Conservation (phyloP, 2,888 invertebrate genomes). For the Synergus gifuensis region DNA sequence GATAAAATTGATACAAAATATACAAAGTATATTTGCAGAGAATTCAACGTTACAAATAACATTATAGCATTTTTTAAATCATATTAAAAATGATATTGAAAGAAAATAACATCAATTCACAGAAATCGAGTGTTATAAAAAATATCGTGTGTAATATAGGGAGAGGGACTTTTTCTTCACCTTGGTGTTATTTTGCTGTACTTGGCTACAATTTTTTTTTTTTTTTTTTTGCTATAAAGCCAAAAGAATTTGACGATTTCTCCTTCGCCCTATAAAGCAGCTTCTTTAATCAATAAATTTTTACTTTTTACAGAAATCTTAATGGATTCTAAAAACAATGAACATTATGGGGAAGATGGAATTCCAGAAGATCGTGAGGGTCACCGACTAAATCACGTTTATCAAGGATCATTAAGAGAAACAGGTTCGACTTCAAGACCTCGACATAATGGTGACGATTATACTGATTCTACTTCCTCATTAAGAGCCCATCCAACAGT, state of each 20-base stretch:
- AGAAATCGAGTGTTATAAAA: too few relatives aligned
- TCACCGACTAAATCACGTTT: constrained; percentile 78
- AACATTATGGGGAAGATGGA: constrained; percentile 57
- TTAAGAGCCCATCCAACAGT: constrained; percentile 6
- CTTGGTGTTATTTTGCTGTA: too few relatives aligned
- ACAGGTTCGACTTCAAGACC: constrained; percentile 78
- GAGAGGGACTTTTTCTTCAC: too few relatives aligned
- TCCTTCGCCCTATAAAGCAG: constrained; percentile 3
- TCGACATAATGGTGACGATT: constrained; percentile 39
- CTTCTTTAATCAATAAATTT: not conserved
- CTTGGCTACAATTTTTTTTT: too few relatives aligned
- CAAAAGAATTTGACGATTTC: too few relatives aligned
- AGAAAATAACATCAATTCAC: too few relatives aligned
- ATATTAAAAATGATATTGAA: too few relatives aligned
- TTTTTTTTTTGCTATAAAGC: too few relatives aligned
- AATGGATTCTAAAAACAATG: constrained; percentile 66
- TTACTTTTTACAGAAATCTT: constrained; percentile 65
- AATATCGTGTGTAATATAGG: too few relatives aligned
- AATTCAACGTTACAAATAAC: too few relatives aligned
- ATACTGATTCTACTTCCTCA: constrained; percentile 26
- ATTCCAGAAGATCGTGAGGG: constrained; percentile 63
- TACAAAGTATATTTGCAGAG: not conserved
- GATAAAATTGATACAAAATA: not conserved
- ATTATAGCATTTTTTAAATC: too few relatives aligned
- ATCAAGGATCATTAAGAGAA: constrained; percentile 84